These are phyloP conservation scores for Nettapus auritus DNA, from an alignment of 2,113 vertebrate species.

Conservation along the genomic window DNA sequence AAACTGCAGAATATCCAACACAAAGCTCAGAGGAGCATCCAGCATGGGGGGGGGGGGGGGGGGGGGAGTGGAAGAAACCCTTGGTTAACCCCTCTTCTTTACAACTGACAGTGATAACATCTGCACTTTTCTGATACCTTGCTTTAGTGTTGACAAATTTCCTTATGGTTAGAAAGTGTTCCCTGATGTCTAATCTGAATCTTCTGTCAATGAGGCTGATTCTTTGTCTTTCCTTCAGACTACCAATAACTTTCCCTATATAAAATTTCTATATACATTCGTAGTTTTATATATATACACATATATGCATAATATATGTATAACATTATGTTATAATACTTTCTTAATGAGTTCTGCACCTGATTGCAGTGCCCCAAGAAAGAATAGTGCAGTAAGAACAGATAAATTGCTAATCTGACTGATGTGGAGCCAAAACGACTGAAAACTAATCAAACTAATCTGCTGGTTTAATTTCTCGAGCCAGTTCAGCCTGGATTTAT, in stretches of 20 bases:
- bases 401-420: background rate
- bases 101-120: background rate
- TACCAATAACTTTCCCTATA: background rate
- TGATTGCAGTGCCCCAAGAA: background rate
- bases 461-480: background rate
- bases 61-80: background rate
- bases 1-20: background rate
- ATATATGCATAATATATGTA: background rate
- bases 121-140: background rate
- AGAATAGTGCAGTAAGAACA: background rate
- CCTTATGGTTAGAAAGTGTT: background rate
- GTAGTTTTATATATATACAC: accelerated
- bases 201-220: background rate
- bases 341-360: background rate
- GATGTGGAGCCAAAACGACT: background rate
- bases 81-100: background rate
- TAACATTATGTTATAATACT: background rate
- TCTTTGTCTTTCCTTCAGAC: background rate
- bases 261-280: background rate
- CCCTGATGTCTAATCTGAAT: background rate
- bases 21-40: background rate
- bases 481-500: background rate
- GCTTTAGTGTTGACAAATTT: background rate
- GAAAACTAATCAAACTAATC: background rate
- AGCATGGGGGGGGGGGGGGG: background rate